Conservation (phyloP, 2,888 invertebrate species). For the Crossocerus cetratus region DNA sequence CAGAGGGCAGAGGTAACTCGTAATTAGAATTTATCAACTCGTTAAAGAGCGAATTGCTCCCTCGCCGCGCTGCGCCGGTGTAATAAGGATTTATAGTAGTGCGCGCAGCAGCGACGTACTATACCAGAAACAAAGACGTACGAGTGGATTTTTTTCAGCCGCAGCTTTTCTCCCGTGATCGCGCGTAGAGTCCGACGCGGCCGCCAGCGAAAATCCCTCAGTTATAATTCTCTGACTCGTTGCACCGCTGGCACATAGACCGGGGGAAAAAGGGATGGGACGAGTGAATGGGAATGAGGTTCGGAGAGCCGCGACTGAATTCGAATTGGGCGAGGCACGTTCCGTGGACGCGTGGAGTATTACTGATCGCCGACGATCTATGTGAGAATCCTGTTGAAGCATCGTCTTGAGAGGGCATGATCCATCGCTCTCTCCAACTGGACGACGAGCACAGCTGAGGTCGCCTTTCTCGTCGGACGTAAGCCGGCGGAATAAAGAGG, state of each 20-base stretch:
- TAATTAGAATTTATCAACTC: conserved; percentile 6
- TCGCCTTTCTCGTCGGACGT: neutral
- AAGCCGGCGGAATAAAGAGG: conserved; percentile 1
- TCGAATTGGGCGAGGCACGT: neutral
- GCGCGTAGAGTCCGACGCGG: neutral
- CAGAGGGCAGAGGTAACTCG: neutral
- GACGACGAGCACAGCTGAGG: neutral
- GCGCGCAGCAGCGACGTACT: neutral
- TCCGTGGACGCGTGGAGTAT: neutral
- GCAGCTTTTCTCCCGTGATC: neutral
- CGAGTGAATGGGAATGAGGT: neutral
- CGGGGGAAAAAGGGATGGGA: neutral
- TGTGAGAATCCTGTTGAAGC: neutral
- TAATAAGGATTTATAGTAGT: neutral
- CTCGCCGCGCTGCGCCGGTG: neutral
- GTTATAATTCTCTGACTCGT: no score
- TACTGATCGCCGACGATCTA: neutral
- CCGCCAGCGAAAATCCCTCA: no score
- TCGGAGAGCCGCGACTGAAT: neutral
- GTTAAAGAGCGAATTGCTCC: conserved; percentile 3
- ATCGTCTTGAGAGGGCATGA: neutral
- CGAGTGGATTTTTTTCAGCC: neutral
- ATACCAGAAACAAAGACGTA: neutral
- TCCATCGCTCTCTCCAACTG: neutral
- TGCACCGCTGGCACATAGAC: no score